These are phyloP conservation scores for Hirundichthys speculiger DNA, from an alignment of 2,113 vertebrate genomes.

Conservation along the genomic window DNA sequence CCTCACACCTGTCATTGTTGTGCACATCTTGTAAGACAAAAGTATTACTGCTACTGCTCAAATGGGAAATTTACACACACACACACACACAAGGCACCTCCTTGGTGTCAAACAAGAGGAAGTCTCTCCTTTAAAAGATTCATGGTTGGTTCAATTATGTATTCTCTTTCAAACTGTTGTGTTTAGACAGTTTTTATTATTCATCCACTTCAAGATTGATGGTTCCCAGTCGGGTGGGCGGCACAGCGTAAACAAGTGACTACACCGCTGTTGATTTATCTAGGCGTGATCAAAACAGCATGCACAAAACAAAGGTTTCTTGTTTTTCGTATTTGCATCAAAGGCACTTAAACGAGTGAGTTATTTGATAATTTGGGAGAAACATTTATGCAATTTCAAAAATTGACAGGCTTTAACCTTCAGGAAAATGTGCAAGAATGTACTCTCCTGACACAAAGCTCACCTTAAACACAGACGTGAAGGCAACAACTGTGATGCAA, in stretches of 20 bases:
- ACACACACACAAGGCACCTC: slow-evolving; percentile 64
- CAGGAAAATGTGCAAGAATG: slow-evolving; percentile 17
- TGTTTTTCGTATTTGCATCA: slow-evolving; percentile 59
- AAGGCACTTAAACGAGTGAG: slow-evolving; percentile 45
- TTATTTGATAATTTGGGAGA: slow-evolving; percentile 36
- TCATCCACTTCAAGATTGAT: slow-evolving; percentile 68
- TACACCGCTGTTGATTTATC: slow-evolving; percentile 53
- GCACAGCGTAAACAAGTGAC: slow-evolving; percentile 56
- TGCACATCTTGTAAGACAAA: slow-evolving; percentile 35
- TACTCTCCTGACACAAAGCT: slow-evolving; percentile 44
- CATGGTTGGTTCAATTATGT: slow-evolving; percentile 67
- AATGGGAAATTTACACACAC: slow-evolving; percentile 55
- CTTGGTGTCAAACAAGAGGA: slow-evolving; percentile 67
- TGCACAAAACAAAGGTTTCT: slow-evolving; percentile 56
- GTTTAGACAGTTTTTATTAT: slow-evolving; percentile 78
- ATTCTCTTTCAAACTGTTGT: slow-evolving; percentile 71
- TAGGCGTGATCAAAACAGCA: slow-evolving; percentile 59
- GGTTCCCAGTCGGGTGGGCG: slow-evolving; percentile 44
- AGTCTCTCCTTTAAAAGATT: slow-evolving; percentile 76
- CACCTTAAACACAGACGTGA: slow-evolving; percentile 54
- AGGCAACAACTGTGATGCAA: too few relatives aligned
- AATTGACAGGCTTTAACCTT: slow-evolving; percentile 34
- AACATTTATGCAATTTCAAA: too few relatives aligned
- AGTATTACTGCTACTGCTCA: slow-evolving; percentile 17
- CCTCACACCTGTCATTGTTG: slow-evolving; percentile 45